These are phyloP conservation scores for Drosophila rellima DNA, from an alignment of 2,888 invertebrate species.

Conservation along the genomic window DNA sequence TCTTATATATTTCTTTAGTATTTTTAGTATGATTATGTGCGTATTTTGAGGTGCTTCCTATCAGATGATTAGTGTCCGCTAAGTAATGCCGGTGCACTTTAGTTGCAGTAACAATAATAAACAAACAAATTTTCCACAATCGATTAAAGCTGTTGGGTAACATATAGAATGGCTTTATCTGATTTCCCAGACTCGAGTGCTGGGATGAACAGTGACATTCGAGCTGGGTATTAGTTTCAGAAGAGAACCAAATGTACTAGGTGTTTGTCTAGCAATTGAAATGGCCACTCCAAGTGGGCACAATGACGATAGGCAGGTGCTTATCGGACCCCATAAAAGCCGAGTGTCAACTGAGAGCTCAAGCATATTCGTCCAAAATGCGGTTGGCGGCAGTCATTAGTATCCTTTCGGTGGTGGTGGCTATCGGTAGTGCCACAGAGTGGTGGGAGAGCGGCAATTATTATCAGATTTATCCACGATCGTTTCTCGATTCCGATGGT, in stretches of 20 bases:
- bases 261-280: conserved; percentile 71
- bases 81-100: conserved; percentile 56
- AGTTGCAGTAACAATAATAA: conserved; percentile 17
- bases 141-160: conserved; percentile 44
- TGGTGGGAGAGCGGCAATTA: conserved; percentile 86
- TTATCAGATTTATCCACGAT: conserved; percentile 93
- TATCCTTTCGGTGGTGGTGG: conserved; percentile 41
- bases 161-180: conserved; percentile 22
- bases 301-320: conserved; percentile 28
- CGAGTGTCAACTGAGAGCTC: neutral
- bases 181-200: conserved; percentile 42
- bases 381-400: conserved; percentile 44
- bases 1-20: conserved; percentile 14
- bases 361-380: conserved; percentile 52
- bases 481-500: conserved; percentile 92
- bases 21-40: conserved; percentile 5
- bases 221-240: conserved; percentile 18
- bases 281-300: conserved; percentile 43
- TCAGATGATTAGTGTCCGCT: conserved; percentile 38
- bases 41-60: conserved; percentile 31
- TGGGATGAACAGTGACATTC: conserved; percentile 52
- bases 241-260: conserved; percentile 14
- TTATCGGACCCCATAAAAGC: conserved; percentile 69
- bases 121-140: conserved; percentile 39
- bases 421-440: conserved; percentile 51